phyloP scores from a whole-genome alignment of 2,888 invertebrate species.

The Archips xylosteana region DNA sequence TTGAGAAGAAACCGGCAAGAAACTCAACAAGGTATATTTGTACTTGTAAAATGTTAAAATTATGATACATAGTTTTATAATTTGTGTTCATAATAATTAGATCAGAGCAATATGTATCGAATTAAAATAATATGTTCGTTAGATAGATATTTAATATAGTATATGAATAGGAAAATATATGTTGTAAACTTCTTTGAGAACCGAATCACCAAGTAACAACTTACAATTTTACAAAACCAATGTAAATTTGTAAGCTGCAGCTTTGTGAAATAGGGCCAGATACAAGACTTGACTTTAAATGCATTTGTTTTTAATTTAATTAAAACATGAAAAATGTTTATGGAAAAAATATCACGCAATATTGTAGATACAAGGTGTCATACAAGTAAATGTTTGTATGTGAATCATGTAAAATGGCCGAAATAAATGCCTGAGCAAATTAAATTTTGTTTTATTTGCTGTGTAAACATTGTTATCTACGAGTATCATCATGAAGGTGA shows the following conservation, averaged over 20 bases:
- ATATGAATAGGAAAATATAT: background rate
- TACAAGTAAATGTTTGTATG: conserved; percentile 30
- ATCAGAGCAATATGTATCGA: conserved; percentile 24
- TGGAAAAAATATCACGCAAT: background rate
- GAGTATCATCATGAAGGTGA: too few relatives aligned
- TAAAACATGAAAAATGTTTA: background rate
- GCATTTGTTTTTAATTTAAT: background rate
- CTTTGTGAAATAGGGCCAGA: background rate
- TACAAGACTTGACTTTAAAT: background rate
- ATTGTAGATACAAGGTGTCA: conserved; percentile 10
- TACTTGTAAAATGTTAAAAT: too few relatives aligned
- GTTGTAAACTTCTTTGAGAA: background rate
- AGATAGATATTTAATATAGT: conserved; percentile 3
- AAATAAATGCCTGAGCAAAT: conserved; percentile 33
- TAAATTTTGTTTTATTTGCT: conserved; percentile 16
- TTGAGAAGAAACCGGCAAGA: too few relatives aligned
- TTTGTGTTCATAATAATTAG: conserved; percentile 24
- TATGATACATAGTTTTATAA: background rate
- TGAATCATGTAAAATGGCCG: conserved; percentile 27
- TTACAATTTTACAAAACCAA: background rate
- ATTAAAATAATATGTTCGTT: conserved; percentile 2
- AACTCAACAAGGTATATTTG: too few relatives aligned
- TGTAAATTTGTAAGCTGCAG: background rate
- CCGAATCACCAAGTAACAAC: background rate
- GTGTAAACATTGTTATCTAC: too few relatives aligned